phyloP scores from a whole-genome alignment of 92 coral and sea anemone genomes.

The Phenganax marumi region DNA sequence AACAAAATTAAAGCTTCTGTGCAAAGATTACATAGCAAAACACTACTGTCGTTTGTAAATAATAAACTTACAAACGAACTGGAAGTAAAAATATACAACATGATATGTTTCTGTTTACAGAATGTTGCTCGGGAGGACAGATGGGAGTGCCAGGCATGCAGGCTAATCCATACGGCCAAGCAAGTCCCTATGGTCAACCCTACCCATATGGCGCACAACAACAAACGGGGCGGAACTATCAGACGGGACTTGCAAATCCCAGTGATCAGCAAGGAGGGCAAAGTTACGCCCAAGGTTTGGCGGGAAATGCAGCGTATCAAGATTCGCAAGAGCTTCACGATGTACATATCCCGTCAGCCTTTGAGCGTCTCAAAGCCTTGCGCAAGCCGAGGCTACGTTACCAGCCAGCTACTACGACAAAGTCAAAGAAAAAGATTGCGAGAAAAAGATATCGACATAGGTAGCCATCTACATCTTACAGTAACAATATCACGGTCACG shows the following conservation, averaged over 20 bases:
- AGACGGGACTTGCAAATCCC: not conserved
- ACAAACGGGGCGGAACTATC: constrained; percentile 9
- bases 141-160: constrained; percentile 21
- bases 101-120: not conserved
- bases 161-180: not conserved
- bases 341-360: constrained; percentile 35
- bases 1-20: too few species aligned
- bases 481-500: too few species aligned
- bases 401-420: not conserved
- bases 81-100: not conserved
- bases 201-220: not conserved
- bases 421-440: constrained; percentile 11
- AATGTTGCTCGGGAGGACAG: constrained; percentile 36
- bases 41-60: too few species aligned
- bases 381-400: not conserved
- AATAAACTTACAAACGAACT: too few species aligned
- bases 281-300: constrained; percentile 8
- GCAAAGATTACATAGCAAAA: too few species aligned
- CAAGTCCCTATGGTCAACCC: constrained; percentile 6
- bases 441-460: constrained; percentile 34
- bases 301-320: not conserved
- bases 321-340: not conserved
- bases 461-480: too few species aligned
- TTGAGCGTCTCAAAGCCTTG: constrained; percentile 35
- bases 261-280: not conserved